Evolutionary conservation across 2,888 invertebrate species (phyloP), one percentile per base, ranked within the genome.

Genomic region (Acanthococcus lagerstroemiae): DNA sequence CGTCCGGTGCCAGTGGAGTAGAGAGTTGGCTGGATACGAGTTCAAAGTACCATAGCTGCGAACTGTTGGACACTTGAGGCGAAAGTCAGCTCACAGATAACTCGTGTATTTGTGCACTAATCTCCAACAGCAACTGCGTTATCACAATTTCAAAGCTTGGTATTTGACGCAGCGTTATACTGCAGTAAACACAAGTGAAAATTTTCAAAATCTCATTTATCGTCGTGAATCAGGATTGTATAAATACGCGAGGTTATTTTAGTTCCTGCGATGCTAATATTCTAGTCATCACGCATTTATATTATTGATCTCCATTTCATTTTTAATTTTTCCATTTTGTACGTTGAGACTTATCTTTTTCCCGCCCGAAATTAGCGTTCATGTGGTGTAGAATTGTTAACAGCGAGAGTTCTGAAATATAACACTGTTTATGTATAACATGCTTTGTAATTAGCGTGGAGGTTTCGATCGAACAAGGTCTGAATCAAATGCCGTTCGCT

Each of bases 1-100:
- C 81, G 1, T 86, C 86, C 0, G 60, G 60, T 22, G 80, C 81
- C 54, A 82, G 79, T 67, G 82, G 81, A 5, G 84, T 85, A 0
- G 86, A 86, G 73, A 85, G 84, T 72, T 86, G 85, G 79, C 79
- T 85, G 21, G 87, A 87, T 71, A 84, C 85, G 0, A 86, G 85
- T 67, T 86, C 86, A 44, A 87, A 86, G 72, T 87, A 86, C 74
- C 86, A 87, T 73, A 86, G 86, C 73, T 86, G 86, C 72, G 86
- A 87, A 76, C 81, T 86, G 15, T 85, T 86, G 0, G 86, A 86
- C 70, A 82, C 81, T 67, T 73, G 81, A 83, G n/a, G n/a, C n/a
- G n/a, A n/a, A n/a, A 19, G 4, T 50, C 2, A 58, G 46, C 19
- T 1, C 37, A 37, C 37, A 15, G 37, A 37, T 37, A 37, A 37